These are phyloP conservation scores for Plumapathes pennacea DNA, from an alignment of 92 coral and sea anemone genomes.

Conservation along the genomic window DNA sequence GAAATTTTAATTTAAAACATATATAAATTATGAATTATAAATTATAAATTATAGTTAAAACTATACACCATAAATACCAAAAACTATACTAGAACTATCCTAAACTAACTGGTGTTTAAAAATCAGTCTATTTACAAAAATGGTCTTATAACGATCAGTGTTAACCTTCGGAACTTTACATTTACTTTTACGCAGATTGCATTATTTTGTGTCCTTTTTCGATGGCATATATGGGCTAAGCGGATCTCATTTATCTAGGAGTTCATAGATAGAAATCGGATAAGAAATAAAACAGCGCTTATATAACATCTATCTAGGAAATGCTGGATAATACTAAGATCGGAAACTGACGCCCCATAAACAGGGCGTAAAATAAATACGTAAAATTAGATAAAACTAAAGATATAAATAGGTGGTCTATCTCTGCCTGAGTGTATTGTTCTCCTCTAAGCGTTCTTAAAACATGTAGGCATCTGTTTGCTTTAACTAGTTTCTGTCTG, in stretches of 20 bases:
- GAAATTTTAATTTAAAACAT: too few species aligned
- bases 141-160: too few species aligned
- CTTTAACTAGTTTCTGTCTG: conserved; percentile 11
- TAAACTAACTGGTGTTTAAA: too few species aligned
- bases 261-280: conserved; percentile 9
- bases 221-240: too few species aligned
- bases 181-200: too few species aligned
- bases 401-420: neutral
- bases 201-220: too few species aligned
- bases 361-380: neutral
- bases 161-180: too few species aligned
- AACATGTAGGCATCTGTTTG: conserved; percentile 27
- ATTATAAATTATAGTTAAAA: too few species aligned
- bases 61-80: too few species aligned
- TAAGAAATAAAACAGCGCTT: conserved; percentile 17
- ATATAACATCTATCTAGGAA: conserved; percentile 33
- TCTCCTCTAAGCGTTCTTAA: neutral
- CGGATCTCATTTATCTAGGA: conserved; percentile 22
- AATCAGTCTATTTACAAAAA: too few species aligned
- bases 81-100: too few species aligned
- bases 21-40: too few species aligned
- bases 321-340: neutral
- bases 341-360: neutral
- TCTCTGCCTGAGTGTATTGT: neutral
- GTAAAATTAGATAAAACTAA: neutral